Evolutionary conservation across 2,888 invertebrate genomes (phyloP).

Genomic region (Frankliniella intonsa): DNA sequence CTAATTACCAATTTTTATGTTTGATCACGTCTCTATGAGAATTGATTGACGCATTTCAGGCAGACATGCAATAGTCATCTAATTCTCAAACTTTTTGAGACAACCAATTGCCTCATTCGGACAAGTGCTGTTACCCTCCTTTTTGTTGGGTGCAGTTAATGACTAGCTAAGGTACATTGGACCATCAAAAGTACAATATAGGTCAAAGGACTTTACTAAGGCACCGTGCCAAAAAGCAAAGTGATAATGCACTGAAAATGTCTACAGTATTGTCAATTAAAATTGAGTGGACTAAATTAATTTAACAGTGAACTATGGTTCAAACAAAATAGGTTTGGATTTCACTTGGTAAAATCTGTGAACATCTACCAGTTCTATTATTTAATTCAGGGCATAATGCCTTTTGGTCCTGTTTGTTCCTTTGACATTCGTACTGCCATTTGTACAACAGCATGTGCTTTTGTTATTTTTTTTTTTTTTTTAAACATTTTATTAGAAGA

Average conservation of each 20-base stretch:
- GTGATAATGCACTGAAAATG: not conserved
- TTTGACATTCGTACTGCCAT: not conserved
- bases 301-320: not conserved
- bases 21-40: no score
- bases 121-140: no score
- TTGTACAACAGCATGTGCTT: not conserved
- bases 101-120: no score
- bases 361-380: not conserved
- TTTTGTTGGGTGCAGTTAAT: no score
- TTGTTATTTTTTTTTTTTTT: not conserved
- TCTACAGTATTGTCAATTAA: conserved; percentile 20
- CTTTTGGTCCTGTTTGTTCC: not conserved
- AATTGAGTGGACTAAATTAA: not conserved
- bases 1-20: no score
- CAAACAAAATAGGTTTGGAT: not conserved
- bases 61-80: no score
- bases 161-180: no score
- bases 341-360: not conserved
- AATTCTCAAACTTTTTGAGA: no score
- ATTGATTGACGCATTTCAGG: no score
- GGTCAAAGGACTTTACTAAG: not conserved
- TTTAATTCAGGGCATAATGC: not conserved
- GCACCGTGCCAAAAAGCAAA: conserved; percentile 2
- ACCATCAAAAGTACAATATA: no score
- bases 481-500: not conserved